These are phyloP conservation scores for Villa cingulata DNA, from an alignment of 2,888 invertebrate species.

Conservation along the genomic window DNA sequence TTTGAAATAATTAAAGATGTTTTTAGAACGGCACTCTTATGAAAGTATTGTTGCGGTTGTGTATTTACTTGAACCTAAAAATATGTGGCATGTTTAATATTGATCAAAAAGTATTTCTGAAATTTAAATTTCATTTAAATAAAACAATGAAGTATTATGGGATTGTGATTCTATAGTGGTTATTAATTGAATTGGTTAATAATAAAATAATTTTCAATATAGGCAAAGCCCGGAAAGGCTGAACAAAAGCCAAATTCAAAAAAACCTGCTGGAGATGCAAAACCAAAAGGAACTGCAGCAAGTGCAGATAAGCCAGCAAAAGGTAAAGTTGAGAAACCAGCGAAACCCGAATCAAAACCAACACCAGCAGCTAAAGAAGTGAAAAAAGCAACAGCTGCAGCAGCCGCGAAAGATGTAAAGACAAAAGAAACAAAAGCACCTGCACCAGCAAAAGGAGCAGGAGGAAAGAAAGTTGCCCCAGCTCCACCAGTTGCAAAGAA, in stretches of 20 bases:
- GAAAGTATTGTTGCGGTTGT: not conserved
- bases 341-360: conserved; percentile 29
- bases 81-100: not conserved
- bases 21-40: not conserved
- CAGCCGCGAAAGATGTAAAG: conserved; percentile 17
- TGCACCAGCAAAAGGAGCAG: conserved; percentile 26
- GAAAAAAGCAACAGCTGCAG: conserved; percentile 31
- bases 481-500: conserved; percentile 35
- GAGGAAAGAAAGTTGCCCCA: conserved; percentile 36
- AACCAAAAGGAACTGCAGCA: conserved; percentile 20
- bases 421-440: conserved; percentile 8
- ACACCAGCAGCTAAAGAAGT: conserved; percentile 32
- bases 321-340: conserved; percentile 33
- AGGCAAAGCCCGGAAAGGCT: conserved; percentile 34
- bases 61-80: not conserved
- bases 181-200: not conserved
- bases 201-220: not conserved
- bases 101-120: too few species aligned
- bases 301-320: conserved; percentile 27
- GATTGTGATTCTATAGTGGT: too few species aligned
- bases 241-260: conserved; percentile 24
- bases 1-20: conserved; percentile 3
- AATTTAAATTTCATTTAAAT: too few species aligned
- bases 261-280: conserved; percentile 16
- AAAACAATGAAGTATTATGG: not conserved